Evolutionary conservation across 2,113 vertebrate species (phyloP).

Genomic region (Myrmecobius fasciatus): DNA sequence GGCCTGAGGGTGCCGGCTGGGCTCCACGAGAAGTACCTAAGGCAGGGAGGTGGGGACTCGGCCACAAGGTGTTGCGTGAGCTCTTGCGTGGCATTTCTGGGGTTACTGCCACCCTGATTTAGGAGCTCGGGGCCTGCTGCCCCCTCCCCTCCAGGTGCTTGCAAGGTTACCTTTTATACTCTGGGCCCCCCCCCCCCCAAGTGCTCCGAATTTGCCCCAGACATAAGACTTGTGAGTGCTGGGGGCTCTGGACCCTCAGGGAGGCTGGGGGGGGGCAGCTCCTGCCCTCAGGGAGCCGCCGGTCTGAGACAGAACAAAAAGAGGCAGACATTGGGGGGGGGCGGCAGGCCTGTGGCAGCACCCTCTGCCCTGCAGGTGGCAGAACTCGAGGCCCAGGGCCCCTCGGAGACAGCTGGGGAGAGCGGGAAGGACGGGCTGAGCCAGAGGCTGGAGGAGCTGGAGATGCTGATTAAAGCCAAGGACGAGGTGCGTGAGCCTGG

Average conservation of each 20-base stretch:
- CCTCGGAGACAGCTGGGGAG: constrained; percentile 82
- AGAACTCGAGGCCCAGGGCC: constrained; percentile 90
- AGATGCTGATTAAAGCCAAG: constrained; percentile 92
- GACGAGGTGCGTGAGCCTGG: constrained; percentile 88
- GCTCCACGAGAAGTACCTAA: background rate
- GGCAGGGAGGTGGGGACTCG: background rate
- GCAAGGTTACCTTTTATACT: background rate
- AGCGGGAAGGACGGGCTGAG: constrained; percentile 89
- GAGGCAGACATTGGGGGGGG: background rate
- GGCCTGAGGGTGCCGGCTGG: background rate
- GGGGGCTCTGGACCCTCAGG: background rate
- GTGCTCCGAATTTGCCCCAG: too few relatives aligned
- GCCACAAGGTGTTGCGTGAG: background rate
- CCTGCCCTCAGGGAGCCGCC: fast-evolving
- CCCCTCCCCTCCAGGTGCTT: background rate
- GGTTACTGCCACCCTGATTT: fast-evolving
- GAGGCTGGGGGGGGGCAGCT: background rate
- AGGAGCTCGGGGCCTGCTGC: background rate
- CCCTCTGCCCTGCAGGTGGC: constrained; percentile 84
- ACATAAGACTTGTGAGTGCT: too few relatives aligned
- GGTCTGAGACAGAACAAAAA: background rate
- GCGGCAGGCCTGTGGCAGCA: background rate
- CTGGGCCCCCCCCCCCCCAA: too few relatives aligned
- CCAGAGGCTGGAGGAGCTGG: constrained; percentile 92
- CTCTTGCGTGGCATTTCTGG: too few relatives aligned